Conservation (phyloP, 2,797 vertebrate species). For the Tenualosa thibaudeaui region DNA sequence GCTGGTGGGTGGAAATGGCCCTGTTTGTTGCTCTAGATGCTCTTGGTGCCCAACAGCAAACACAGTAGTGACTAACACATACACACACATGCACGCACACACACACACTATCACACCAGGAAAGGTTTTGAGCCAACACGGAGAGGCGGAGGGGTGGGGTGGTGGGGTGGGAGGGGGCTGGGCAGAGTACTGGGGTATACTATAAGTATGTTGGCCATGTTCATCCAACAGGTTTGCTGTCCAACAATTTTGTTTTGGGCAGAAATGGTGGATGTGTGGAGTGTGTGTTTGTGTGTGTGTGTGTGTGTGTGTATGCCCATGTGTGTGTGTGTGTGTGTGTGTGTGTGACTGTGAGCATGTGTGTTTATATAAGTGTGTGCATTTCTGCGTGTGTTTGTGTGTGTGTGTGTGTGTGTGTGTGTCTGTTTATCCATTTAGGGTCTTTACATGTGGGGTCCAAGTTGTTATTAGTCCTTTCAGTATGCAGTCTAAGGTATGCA, state of each 20-base stretch:
- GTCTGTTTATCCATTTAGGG: too few species aligned
- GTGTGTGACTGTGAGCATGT: too few species aligned
- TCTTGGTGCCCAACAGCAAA: slow-evolving; percentile 34
- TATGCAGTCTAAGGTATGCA: not conserved
- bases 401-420: too few species aligned
- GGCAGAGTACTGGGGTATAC: not conserved
- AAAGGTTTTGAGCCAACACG: not conserved
- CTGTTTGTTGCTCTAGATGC: slow-evolving; percentile 65
- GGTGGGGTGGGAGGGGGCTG: not conserved
- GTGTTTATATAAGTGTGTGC: too few species aligned
- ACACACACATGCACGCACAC: not conserved
- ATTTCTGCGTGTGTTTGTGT: too few species aligned
- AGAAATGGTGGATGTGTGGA: not conserved
- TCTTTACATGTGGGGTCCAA: too few species aligned
- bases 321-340: too few species aligned
- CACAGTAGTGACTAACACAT: not conserved
- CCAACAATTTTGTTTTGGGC: too few species aligned
- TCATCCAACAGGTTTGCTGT: too few species aligned
- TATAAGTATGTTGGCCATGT: not conserved
- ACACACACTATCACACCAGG: not conserved
- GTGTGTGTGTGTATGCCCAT: not conserved
- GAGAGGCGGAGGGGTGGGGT: not conserved
- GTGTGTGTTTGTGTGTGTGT: not conserved
- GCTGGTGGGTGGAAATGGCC: slow-evolving; percentile 40
- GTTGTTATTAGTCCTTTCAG: too few species aligned